phyloP scores from a whole-genome alignment of 1,140 invertebrate genomes.

The Diplogasteroides magnus region DNA sequence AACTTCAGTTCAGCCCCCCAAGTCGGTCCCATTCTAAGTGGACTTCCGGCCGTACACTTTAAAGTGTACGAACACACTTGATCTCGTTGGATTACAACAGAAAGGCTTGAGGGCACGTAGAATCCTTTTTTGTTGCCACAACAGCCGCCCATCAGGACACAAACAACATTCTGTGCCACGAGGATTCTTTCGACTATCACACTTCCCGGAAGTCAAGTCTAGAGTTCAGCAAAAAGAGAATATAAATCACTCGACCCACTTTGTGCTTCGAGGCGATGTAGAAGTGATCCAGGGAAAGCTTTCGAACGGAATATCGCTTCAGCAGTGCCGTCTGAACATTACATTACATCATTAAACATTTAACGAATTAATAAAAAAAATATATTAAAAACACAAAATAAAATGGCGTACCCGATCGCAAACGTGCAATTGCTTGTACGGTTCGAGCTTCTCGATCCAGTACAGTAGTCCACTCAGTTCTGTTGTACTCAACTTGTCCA shows the following conservation, averaged over 20 bases:
- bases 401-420: constrained; percentile 17
- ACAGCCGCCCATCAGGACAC: too few species aligned
- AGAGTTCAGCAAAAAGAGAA: too few species aligned
- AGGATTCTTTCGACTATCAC: too few species aligned
- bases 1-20: too few species aligned
- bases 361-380: neutral
- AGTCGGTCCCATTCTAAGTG: too few species aligned
- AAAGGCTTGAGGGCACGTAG: too few species aligned
- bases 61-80: too few species aligned
- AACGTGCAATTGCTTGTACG: constrained; percentile 17
- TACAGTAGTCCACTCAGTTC: constrained; percentile 31
- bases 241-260: neutral
- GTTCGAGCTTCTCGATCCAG: constrained; percentile 36
- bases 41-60: too few species aligned
- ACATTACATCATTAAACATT: neutral
- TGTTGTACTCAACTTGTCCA: constrained; percentile 28
- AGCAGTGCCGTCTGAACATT: constrained; percentile 18
- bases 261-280: constrained; percentile 29
- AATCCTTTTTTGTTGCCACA: too few species aligned
- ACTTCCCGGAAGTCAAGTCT: too few species aligned
- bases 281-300: constrained; percentile 35
- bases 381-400: neutral
- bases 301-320: constrained; percentile 29
- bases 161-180: too few species aligned
- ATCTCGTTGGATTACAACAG: too few species aligned